phyloP scores from a whole-genome alignment of 2,888 invertebrate genomes.

The Megaustenia siamemsis region DNA sequence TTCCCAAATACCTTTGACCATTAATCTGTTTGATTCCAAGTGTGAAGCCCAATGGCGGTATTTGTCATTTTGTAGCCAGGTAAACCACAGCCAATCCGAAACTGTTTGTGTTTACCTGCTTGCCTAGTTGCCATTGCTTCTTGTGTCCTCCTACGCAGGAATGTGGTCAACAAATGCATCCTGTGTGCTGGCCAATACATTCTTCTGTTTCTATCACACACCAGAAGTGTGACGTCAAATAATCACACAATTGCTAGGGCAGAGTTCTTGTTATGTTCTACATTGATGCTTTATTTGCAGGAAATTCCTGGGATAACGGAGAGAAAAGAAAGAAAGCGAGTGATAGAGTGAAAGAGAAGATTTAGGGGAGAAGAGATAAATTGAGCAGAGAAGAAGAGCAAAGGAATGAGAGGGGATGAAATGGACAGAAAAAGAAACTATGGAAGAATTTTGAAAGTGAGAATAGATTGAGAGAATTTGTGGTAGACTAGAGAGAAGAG shows the following conservation, averaged over 20 bases:
- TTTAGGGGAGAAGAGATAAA: background rate
- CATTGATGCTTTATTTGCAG: too few relatives aligned
- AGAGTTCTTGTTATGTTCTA: too few relatives aligned
- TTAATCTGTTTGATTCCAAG: too few relatives aligned
- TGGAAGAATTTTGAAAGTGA: background rate
- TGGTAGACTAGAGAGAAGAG: too few relatives aligned
- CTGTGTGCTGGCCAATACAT: too few relatives aligned
- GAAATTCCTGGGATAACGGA: too few relatives aligned
- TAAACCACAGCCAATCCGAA: background rate
- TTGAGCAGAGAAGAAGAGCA: background rate
- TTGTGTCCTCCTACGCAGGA: background rate
- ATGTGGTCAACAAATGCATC: conserved; percentile 9
- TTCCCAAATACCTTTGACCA: too few relatives aligned
- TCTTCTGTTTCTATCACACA: too few relatives aligned
- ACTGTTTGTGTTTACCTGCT: background rate
- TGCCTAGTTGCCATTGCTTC: background rate
- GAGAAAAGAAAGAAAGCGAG: background rate
- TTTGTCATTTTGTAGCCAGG: background rate
- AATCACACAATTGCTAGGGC: too few relatives aligned
- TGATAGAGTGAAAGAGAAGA: too few relatives aligned
- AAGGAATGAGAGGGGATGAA: background rate
- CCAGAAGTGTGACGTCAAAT: too few relatives aligned
- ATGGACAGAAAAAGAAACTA: background rate
- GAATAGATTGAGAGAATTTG: background rate
- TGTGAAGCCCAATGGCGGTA: too few relatives aligned